phyloP scores from a whole-genome alignment of 2,113 vertebrate genomes.

The Osmerus mordax region DNA sequence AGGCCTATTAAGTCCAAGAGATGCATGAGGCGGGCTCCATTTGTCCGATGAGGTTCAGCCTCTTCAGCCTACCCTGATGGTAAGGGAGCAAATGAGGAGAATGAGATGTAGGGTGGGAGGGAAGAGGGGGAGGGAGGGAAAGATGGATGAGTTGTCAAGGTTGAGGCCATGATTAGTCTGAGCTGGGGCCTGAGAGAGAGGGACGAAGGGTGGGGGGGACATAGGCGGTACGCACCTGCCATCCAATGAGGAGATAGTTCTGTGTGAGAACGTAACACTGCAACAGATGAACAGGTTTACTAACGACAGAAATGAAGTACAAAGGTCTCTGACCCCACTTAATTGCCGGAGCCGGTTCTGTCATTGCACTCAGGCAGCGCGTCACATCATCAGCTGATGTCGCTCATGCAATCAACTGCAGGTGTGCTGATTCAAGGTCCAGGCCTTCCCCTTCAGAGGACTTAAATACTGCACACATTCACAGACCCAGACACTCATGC shows the following conservation, averaged over 20 bases:
- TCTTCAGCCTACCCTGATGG: slow-evolving; percentile 1
- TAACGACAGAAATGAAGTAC: not conserved
- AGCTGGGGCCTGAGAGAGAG: slow-evolving; percentile 17
- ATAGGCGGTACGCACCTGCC: too few relatives aligned
- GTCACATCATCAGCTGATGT: too few relatives aligned
- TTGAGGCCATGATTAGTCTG: slow-evolving; percentile 41
- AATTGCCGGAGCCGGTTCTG: slow-evolving; percentile 7
- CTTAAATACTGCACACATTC: too few relatives aligned
- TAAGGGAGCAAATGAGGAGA: not conserved
- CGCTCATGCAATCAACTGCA: too few relatives aligned
- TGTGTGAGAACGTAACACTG: too few relatives aligned
- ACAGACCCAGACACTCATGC: too few relatives aligned
- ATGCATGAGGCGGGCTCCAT: slow-evolving; percentile 20
- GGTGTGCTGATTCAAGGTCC: too few relatives aligned
- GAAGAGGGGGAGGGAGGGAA: not conserved
- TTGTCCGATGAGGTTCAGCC: slow-evolving; percentile 15
- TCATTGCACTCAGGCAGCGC: too few relatives aligned
- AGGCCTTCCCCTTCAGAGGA: too few relatives aligned
- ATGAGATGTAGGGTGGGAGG: not conserved
- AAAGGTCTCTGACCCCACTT: slow-evolving; percentile 29
- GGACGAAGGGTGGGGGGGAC: not conserved
- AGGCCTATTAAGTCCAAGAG: slow-evolving; percentile 17
- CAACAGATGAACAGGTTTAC: not conserved
- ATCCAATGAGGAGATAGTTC: not conserved
- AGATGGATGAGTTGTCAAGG: slow-evolving; percentile 36